Evolutionary conservation across 2,888 invertebrate genomes (phyloP).

Genomic region (Chaetogeoica ovagalla): DNA sequence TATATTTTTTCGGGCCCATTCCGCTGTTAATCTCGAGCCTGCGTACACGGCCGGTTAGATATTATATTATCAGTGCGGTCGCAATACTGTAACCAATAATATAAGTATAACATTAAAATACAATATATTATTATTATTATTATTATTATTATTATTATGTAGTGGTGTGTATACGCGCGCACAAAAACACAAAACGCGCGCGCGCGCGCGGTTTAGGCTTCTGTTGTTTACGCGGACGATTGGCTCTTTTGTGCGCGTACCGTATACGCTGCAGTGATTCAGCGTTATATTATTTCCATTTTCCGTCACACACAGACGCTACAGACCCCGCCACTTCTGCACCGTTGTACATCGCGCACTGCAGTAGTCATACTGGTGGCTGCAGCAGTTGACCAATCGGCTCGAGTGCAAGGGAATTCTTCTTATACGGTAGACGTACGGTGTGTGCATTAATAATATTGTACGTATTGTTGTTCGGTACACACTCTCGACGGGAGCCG

Average conservation of each 20-base stretch:
- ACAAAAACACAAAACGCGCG: not conserved
- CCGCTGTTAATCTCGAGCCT: no score
- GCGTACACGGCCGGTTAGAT: no score
- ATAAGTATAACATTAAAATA: no score
- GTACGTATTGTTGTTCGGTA: no score
- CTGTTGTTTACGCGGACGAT: constrained; percentile 24
- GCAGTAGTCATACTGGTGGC: not conserved
- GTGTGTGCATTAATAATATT: no score
- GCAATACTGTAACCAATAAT: no score
- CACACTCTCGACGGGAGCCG: no score
- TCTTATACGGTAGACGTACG: not conserved
- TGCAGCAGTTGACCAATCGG: constrained; percentile 1
- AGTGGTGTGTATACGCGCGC: no score
- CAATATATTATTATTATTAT: no score
- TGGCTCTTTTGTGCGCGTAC: constrained; percentile 24
- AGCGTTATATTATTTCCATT: constrained; percentile 17
- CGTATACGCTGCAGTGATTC: constrained; percentile 15
- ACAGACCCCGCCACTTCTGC: not conserved
- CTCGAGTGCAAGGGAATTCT: constrained; percentile 22
- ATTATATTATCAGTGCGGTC: no score
- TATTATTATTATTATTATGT: no score
- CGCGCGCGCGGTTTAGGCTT: not conserved
- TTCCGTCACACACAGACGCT: not conserved
- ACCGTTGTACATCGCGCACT: not conserved
- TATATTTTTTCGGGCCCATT: no score